Percentiles rank a stretch among this genome's conserved stretches.
phyloP scores from a whole-genome alignment of 1,140 invertebrate genomes.

The Heliothis subflexa region DNA sequence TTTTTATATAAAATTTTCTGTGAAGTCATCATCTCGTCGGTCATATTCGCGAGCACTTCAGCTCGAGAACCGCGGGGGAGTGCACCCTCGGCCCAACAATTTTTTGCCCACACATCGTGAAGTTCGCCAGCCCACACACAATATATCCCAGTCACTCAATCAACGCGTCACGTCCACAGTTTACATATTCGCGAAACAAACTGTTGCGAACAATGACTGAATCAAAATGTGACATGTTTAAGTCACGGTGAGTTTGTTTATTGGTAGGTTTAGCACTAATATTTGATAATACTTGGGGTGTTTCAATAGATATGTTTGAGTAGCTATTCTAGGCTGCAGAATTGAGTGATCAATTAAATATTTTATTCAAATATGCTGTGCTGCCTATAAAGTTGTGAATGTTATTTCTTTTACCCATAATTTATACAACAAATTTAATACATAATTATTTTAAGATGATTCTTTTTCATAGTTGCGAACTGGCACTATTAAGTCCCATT shows the following conservation, averaged over 20 bases:
- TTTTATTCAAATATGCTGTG: too few species aligned
- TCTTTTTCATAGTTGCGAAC: too few species aligned
- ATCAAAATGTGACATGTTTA: conserved; percentile 75
- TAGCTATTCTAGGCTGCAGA: not conserved
- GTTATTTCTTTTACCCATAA: too few species aligned
- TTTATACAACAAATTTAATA: too few species aligned
- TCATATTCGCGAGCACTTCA: conserved; percentile 53
- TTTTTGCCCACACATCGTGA: conserved; percentile 68
- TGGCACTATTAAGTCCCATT: too few species aligned
- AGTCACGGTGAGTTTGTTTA: conserved; percentile 74
- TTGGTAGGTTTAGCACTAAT: conserved; percentile 63
- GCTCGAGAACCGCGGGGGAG: conserved; percentile 68
- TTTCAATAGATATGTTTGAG: conserved; percentile 12
- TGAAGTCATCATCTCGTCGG: conserved; percentile 56
- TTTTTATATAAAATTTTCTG: conserved; percentile 9
- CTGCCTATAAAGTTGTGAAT: too few species aligned
- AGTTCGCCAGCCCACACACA: conserved; percentile 47
- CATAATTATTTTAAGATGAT: too few species aligned
- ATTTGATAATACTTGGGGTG: conserved; percentile 68
- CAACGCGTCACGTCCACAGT: conserved; percentile 54
- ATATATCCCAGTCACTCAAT: conserved; percentile 61
- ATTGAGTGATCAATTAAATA: not conserved
- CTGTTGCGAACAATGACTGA: conserved; percentile 66
- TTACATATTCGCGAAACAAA: conserved; percentile 64
- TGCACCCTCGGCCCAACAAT: conserved; percentile 69